Percentiles rank a stretch among this genome's conserved stretches.
Evolutionary conservation across 2,113 vertebrate species (phyloP).

Genomic region (Halcyon senegalensis): DNA sequence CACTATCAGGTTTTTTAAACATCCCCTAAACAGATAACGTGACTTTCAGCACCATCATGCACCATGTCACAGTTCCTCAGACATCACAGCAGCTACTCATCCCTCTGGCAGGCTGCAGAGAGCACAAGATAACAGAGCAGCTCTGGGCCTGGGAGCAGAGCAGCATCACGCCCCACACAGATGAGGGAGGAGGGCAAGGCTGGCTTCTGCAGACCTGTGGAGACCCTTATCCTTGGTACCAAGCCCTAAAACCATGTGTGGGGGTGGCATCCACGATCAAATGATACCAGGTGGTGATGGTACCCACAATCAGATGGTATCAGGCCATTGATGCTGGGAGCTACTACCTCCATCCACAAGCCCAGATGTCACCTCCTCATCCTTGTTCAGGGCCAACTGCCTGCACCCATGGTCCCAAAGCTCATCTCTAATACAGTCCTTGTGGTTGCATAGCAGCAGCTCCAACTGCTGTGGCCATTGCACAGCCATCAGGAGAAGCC

Average conservation of each 20-base stretch:
- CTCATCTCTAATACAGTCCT: not conserved
- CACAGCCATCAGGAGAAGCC: not conserved
- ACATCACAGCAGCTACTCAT: fast-evolving
- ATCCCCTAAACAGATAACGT: not conserved
- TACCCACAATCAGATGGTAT: not conserved
- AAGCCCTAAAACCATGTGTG: fast-evolving
- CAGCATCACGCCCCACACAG: fast-evolving
- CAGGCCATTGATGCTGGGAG: not conserved
- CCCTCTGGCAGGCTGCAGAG: fast-evolving
- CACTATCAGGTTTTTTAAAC: not conserved
- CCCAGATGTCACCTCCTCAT: not conserved
- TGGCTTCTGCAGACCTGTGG: not conserved
- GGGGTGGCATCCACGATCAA: not conserved
- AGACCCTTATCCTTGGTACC: not conserved
- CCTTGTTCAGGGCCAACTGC: not conserved
- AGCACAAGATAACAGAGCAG: fast-evolving
- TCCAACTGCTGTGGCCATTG: not conserved
- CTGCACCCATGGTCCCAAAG: not conserved
- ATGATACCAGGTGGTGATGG: not conserved
- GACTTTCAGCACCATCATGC: not conserved
- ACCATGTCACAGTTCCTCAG: not conserved
- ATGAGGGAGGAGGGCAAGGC: fast-evolving
- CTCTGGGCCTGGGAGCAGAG: not conserved
- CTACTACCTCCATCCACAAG: not conserved
- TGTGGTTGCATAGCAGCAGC: not conserved